Percentiles rank a stretch among this genome's conserved stretches.
Evolutionary conservation across 2,888 invertebrate species (phyloP).

Genomic region (Carabus problematicus): DNA sequence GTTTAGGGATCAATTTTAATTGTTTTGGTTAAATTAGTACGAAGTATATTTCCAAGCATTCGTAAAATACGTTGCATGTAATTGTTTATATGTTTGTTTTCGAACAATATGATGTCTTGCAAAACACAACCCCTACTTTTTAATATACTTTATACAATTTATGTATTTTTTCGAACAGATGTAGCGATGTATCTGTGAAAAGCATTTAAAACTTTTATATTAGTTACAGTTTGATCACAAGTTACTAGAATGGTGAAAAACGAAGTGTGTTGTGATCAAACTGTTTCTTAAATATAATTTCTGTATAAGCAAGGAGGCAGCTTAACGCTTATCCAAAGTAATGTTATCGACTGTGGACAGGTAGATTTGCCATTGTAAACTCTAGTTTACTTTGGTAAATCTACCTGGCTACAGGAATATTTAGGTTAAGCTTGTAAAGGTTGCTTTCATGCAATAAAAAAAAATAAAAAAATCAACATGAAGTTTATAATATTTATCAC

Average conservation of each 20-base stretch:
- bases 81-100: constrained; percentile 7
- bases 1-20: constrained; percentile 32
- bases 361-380: constrained; percentile 20
- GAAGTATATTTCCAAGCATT: constrained; percentile 6
- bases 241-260: not conserved
- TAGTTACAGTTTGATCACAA: constrained; percentile 23
- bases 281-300: constrained; percentile 33
- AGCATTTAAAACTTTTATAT: constrained; percentile 38
- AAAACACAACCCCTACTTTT: constrained; percentile 12
- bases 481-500: too few relatives aligned
- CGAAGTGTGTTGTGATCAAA: not conserved
- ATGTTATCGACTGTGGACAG: constrained; percentile 29
- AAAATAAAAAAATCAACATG: constrained; percentile 24
- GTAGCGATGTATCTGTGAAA: constrained; percentile 43
- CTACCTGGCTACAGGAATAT: constrained; percentile 14
- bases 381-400: constrained; percentile 25
- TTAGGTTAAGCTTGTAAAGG: constrained; percentile 43
- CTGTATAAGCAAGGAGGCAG: constrained; percentile 58
- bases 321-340: constrained; percentile 53
- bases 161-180: constrained; percentile 10
- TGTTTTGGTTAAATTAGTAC: constrained; percentile 9
- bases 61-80: constrained; percentile 23
- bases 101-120: constrained; percentile 24
- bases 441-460: constrained; percentile 43
- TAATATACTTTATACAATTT: constrained; percentile 20